Base-by-base conservation (phyloP, 2,888 invertebrate species). In the Tribolium freemani region DNA sequence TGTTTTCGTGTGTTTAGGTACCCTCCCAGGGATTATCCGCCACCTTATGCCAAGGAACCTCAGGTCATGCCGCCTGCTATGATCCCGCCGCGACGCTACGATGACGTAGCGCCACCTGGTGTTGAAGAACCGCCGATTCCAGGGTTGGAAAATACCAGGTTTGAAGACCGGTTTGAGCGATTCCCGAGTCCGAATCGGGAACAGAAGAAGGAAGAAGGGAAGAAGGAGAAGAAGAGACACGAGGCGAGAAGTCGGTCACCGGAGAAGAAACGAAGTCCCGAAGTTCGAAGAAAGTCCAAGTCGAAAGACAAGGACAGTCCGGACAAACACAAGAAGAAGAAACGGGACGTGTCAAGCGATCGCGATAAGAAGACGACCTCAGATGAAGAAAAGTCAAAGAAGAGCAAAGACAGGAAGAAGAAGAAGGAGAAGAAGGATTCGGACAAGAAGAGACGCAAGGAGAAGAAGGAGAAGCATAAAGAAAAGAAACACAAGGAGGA, bases 51-150 rank as follows among this genome's bases (percentile, higher is more conserved):
- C 67, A 79, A 80, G 50, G 71, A 75, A 11, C 72, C 73, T 16
- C 82, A 79, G 46, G 77, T 72, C 45, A 75, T 81, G 11, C 80
- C 80, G 54, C 75, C 81, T 50, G 67, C 80, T 51, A 75, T 81
- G 48, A 74, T 76, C 46, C 80, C 83, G 2, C 79, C 81, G 8
- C 78, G 83, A 26, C 80, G 82, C 54, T 84, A 88, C 63, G 90
- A 90, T 79, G 90, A 90, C 78, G 89, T 90, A 50, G 88, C 89
- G 69, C 90, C 90, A 10, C 91, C 91, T 5, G 91, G 90, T 9
- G 90, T 91, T 0, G 89, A 89, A 71, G 90, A 91, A 80, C 90
- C 91, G 4, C 89, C 90, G 0, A 88, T 90, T 13, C 91, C 90
- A 45, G 91, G 91, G 20, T 89, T 90, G 81, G 91, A 91, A 81